Base-by-base conservation (phyloP, 2,113 vertebrate genomes). In the Macrotis lagotis region DNA sequence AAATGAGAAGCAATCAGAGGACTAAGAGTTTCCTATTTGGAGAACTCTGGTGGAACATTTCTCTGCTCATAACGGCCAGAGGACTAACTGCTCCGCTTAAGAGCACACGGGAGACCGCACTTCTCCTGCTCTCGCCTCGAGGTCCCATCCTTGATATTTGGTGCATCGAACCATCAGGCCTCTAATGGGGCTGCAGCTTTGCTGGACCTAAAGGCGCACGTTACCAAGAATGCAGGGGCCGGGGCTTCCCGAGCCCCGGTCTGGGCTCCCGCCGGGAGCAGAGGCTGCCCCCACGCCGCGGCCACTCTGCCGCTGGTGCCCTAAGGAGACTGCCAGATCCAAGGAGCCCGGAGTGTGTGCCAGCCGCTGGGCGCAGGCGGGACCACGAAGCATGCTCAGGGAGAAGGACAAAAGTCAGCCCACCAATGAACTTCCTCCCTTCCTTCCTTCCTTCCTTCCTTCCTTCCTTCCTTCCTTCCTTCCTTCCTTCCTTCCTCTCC, bases 21-120 rank as follows among this genome's bases (percentile, higher is more conserved):
- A 96, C 97, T 97, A 98, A 98, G 98, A 97, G 97, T 98, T 98
- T 96, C 97, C 96, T 98, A 97, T 98, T 98, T 98, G 98, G 97
- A 97, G 97, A 98, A 98, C 98, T 98, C 94, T 94, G 96, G 96
- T 97, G 98, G 97, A 97, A 97, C 94, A 92, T 95, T 55, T 92
- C 89, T 95, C 92, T 90, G 96, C 92, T 95, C 93, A 1, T 96
- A 95, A 96, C 1, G 95, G 94, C 96, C 96, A 96, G 94, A 97
- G 94, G 95, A 94, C 93, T 96, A 95, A 95, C 93, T 96, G 95
- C 95, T 98, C 95, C 96, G 96, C 94, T 94, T 96, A 93, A 97
- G 91, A 88, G 95, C 1, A 22, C 96, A 89, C 96, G 92, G 92
- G 97, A 97, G 97, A 97, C 93, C 7, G 3, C 2, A 52, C 66